These are phyloP conservation scores for Malachius bipustulatus DNA, from an alignment of 2,888 invertebrate genomes.

Conservation along the genomic window DNA sequence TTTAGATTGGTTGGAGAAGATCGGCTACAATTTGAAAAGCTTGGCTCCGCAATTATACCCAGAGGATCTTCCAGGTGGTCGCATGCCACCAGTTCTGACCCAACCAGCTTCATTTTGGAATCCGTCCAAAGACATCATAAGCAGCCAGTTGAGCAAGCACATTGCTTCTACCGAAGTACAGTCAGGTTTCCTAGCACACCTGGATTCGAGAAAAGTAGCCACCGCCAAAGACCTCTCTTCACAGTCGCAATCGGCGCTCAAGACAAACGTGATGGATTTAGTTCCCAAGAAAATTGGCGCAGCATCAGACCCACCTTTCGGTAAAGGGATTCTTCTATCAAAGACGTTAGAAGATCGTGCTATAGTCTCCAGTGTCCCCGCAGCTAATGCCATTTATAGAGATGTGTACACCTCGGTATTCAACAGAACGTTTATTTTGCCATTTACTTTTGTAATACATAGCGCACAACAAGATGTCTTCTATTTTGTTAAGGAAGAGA, in stretches of 20 bases:
- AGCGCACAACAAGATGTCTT: conserved; percentile 84
- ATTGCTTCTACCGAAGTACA: conserved; percentile 52
- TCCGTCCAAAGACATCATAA: conserved; percentile 38
- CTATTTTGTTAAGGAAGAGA: conserved; percentile 85
- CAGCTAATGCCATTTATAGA: conserved; percentile 80
- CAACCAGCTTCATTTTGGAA: conserved; percentile 45
- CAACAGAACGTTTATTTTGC: conserved; percentile 75
- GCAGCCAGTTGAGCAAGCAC: conserved; percentile 46
- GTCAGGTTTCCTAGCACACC: conserved; percentile 73
- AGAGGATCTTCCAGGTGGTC: conserved; percentile 52
- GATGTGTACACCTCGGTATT: conserved; percentile 90
- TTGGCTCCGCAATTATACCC: conserved; percentile 79
- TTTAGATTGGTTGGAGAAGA: conserved; percentile 69
- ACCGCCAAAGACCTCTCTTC: conserved; percentile 65
- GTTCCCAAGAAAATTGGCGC: conserved; percentile 66
- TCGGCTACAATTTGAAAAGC: conserved; percentile 77
- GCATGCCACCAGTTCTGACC: conserved; percentile 54
- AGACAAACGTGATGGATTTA: conserved; percentile 64
- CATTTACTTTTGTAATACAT: conserved; percentile 79
- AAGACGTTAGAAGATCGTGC: conserved; percentile 67
- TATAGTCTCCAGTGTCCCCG: conserved; percentile 74
- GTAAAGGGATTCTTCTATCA: conserved; percentile 75
- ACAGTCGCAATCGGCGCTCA: conserved; percentile 67
- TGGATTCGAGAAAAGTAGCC: conserved; percentile 66
- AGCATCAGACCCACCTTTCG: conserved; percentile 80